A percentile compares a stretch with the other conserved stretches of the same genome.
Conservation (phyloP, 2,113 vertebrate genomes). For the Turnix velox region DNA sequence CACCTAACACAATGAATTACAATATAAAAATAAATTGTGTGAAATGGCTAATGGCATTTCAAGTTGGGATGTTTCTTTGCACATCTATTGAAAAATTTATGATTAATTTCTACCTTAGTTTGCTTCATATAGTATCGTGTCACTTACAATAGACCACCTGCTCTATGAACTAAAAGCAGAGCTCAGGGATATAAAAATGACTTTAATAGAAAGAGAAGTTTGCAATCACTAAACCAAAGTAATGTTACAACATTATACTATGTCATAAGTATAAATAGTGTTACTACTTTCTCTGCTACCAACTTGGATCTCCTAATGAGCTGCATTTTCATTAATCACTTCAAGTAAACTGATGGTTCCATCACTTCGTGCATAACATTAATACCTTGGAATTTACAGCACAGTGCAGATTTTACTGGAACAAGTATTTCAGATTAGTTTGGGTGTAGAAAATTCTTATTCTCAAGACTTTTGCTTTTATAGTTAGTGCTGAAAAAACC, state of each 20-base stretch:
- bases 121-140: background rate
- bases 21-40: background rate
- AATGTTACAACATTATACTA: background rate
- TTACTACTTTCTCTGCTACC: background rate
- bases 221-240: background rate
- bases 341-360: background rate
- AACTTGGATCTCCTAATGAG: background rate
- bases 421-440: background rate
- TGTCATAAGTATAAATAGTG: background rate
- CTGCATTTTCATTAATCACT: background rate
- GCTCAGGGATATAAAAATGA: background rate
- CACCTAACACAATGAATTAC: background rate
- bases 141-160: background rate
- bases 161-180: background rate
- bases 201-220: background rate
- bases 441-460: background rate
- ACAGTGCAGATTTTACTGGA: background rate
- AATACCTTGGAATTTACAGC: background rate
- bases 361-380: background rate
- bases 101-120: background rate
- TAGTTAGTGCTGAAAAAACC: background rate
- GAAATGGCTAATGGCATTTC: background rate
- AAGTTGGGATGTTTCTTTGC: background rate
- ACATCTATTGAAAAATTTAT: background rate
- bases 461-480: background rate